These are phyloP conservation scores for Papilio xuthus DNA, from an alignment of 1,140 invertebrate genomes.

Conservation along the genomic window DNA sequence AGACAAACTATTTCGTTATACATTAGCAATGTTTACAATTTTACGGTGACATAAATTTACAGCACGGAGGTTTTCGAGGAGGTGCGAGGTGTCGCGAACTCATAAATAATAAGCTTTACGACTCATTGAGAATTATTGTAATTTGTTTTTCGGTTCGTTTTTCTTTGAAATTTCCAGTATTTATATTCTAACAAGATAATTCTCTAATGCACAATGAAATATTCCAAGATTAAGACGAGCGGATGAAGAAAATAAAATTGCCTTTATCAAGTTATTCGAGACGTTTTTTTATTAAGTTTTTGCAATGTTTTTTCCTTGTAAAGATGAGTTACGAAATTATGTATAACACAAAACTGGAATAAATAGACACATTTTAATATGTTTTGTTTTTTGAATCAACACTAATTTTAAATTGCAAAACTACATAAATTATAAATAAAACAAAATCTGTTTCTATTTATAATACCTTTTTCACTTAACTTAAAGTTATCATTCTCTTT, in stretches of 20 bases:
- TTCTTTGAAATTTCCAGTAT: neutral
- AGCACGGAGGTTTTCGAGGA: neutral
- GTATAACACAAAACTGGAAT: neutral
- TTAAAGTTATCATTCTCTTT: neutral
- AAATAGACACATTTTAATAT: neutral
- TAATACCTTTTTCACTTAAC: too few relatives aligned
- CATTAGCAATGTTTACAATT: neutral
- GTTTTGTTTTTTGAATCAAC: neutral
- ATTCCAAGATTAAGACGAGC: neutral
- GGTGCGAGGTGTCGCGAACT: neutral
- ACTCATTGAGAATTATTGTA: slow-evolving; percentile 22
- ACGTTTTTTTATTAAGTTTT: neutral
- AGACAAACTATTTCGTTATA: neutral
- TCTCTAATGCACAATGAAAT: neutral
- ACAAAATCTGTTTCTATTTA: too few relatives aligned
- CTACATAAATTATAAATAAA: neutral
- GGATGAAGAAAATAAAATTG: neutral
- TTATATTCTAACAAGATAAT: slow-evolving; percentile 4
- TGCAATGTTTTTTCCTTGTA: neutral
- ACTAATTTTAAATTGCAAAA: neutral
- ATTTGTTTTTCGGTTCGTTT: neutral
- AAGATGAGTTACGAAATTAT: neutral
- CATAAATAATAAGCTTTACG: slow-evolving; percentile 19
- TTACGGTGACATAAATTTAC: neutral
- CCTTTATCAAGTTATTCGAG: neutral